Evolutionary conservation across 2,888 invertebrate genomes (phyloP).

Genomic region (Catocala fraxini): DNA sequence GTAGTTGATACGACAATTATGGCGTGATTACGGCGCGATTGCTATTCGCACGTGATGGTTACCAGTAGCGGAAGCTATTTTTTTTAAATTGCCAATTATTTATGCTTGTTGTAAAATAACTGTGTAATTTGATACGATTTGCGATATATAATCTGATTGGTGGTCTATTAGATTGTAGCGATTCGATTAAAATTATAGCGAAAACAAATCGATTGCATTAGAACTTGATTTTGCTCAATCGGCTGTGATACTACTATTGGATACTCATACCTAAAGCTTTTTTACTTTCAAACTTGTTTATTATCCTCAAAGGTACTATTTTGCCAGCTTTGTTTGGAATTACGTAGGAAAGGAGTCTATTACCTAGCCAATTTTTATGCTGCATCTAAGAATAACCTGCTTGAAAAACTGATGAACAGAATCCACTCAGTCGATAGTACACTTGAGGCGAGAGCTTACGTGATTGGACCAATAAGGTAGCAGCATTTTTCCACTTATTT

Average conservation of each 20-base stretch:
- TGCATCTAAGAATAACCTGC: too few relatives aligned
- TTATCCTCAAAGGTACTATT: too few relatives aligned
- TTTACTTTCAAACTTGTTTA: too few relatives aligned
- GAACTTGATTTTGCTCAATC: background rate
- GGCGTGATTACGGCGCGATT: slow-evolving; percentile 51
- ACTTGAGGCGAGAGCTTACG: too few relatives aligned
- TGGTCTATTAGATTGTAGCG: slow-evolving; percentile 10
- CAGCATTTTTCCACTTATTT: too few relatives aligned
- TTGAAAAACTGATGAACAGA: too few relatives aligned
- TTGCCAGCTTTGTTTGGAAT: too few relatives aligned
- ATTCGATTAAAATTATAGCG: slow-evolving; percentile 8
- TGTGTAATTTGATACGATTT: slow-evolving; percentile 42
- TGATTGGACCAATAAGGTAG: too few relatives aligned
- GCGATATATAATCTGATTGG: slow-evolving; percentile 25
- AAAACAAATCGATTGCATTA: background rate
- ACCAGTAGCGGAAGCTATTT: slow-evolving; percentile 51
- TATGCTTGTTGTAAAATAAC: slow-evolving; percentile 23
- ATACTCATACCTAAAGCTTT: background rate
- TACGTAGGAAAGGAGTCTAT: too few relatives aligned
- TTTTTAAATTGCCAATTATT: slow-evolving; percentile 49
- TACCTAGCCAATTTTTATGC: too few relatives aligned
- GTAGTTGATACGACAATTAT: slow-evolving; percentile 59
- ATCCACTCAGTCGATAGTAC: too few relatives aligned
- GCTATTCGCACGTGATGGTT: slow-evolving; percentile 50
- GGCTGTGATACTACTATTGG: background rate